Evolutionary conservation across 2,113 vertebrate species (phyloP), one percentile per base, ranked within the genome.

Genomic region (Phaethornis superciliosus): DNA sequence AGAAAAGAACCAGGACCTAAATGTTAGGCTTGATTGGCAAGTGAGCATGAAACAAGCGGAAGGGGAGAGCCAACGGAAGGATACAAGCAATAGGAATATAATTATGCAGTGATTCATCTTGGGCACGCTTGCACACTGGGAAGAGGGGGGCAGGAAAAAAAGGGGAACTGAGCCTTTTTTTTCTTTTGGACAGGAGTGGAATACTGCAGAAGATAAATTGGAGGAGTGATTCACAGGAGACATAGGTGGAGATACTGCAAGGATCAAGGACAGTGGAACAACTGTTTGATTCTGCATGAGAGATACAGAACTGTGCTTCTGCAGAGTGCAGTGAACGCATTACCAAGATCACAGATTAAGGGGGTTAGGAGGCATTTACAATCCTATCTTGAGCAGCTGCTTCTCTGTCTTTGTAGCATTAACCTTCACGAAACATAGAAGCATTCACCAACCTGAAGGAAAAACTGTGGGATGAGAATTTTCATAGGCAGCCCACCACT

Each of bases 401-500:
- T 82, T 85, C 51, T 74, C 55, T 88, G 52, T 81, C 72, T 94
- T 77, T 91, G 91, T 93, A 94, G 79, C 79, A 62, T 94, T 93
- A 94, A 91, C 88, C 81, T 91, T 96, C 37, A 8, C 27, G 64
- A 94, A 95, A 94, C 81, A 69, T 1, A 93, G 79, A 95, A 95
- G 79, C 88, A 75, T 80, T 95, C 82, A 88, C 60, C 72, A 93
- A 88, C 46, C 78, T 85, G 86, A 94, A 88, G 91, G 30, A 95
- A 95, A 95, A 91, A 68, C 71, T 94, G 94, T 93, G 58, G 93
- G 95, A 95, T 30, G 90, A 85, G 80, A 96, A 93, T 94, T 93
- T 96, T 97, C 88, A 93, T 91, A 95, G 82, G 85, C 95, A 96
- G 69, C 94, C 95, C 91, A 94, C 96, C 72, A 95, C 88, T 22